phyloP scores from a whole-genome alignment of 92 coral and sea anemone species.

The Phenganax subtilis region DNA sequence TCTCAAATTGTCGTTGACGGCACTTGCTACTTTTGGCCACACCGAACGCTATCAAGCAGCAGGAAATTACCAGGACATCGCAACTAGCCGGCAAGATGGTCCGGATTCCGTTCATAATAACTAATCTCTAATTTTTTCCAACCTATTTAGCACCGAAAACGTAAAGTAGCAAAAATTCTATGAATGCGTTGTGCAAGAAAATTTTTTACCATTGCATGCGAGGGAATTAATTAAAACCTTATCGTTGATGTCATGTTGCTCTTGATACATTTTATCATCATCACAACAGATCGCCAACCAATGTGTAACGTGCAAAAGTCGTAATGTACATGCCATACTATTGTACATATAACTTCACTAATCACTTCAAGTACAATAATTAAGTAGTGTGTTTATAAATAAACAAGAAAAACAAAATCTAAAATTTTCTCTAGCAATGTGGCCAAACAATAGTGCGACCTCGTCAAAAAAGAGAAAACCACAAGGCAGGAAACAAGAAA shows the following conservation, averaged over 20 bases:
- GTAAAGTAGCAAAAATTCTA: background rate
- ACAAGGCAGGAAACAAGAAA: too few relatives aligned
- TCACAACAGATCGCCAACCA: conserved; percentile 23
- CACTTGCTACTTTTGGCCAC: background rate
- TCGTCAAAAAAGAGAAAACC: too few relatives aligned
- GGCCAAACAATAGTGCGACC: too few relatives aligned
- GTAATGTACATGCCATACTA: background rate
- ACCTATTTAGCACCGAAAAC: background rate
- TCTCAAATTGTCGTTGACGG: conserved; percentile 32
- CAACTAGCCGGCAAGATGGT: conserved; percentile 3
- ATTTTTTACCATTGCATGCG: background rate
- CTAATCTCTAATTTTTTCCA: background rate
- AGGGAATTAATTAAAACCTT: conserved; percentile 19
- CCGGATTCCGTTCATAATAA: background rate
- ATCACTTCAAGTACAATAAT: background rate
- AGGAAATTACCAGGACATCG: conserved; percentile 27
- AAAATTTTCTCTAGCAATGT: background rate
- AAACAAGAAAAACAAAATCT: background rate
- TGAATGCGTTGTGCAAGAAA: background rate
- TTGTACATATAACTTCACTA: background rate
- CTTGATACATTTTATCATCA: background rate
- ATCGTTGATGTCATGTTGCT: conserved; percentile 17
- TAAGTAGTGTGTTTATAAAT: background rate
- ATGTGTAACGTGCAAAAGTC: conserved; percentile 6
- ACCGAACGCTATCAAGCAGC: conserved; percentile 22